phyloP scores from a whole-genome alignment of 2,888 invertebrate genomes.

The Piscicola geometra region DNA sequence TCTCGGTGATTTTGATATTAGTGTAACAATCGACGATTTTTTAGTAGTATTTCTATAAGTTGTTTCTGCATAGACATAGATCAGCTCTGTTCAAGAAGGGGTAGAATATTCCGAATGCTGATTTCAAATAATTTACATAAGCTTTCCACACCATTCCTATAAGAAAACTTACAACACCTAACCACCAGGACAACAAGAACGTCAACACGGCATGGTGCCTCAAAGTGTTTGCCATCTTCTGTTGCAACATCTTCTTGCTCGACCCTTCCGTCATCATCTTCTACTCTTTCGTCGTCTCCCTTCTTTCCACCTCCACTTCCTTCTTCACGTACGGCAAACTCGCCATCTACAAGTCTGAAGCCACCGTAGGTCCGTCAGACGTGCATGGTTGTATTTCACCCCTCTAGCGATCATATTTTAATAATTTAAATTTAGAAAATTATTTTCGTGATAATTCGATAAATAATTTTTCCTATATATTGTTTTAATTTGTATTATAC shows the following conservation, averaged over 20 bases:
- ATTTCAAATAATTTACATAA: not conserved
- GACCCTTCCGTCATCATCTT: slow-evolving; percentile 22
- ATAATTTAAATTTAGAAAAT: too few relatives aligned
- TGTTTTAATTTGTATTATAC: not conserved
- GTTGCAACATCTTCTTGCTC: slow-evolving; percentile 25
- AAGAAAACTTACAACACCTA: not conserved
- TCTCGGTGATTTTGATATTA: too few relatives aligned
- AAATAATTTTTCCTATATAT: not conserved
- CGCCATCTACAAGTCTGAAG: not conserved
- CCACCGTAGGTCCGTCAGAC: slow-evolving; percentile 2
- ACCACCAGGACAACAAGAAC: not conserved
- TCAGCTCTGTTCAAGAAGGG: too few relatives aligned
- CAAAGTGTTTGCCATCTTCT: slow-evolving; percentile 11
- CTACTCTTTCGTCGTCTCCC: slow-evolving; percentile 14
- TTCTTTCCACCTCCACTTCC: not conserved
- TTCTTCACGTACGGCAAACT: not conserved
- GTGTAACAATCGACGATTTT: too few relatives aligned
- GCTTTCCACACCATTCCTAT: not conserved
- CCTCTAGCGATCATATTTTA: too few relatives aligned
- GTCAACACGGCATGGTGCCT: slow-evolving; percentile 11
- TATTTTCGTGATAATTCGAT: not conserved
- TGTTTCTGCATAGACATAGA: too few relatives aligned
- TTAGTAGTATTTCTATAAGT: too few relatives aligned
- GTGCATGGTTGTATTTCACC: too few relatives aligned
- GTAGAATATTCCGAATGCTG: too few relatives aligned